Percentiles rank a stretch among this genome's conserved stretches.
These are phyloP conservation scores for Pseudomyrmex concolor DNA, from an alignment of 1,140 invertebrate species.

Conservation along the genomic window DNA sequence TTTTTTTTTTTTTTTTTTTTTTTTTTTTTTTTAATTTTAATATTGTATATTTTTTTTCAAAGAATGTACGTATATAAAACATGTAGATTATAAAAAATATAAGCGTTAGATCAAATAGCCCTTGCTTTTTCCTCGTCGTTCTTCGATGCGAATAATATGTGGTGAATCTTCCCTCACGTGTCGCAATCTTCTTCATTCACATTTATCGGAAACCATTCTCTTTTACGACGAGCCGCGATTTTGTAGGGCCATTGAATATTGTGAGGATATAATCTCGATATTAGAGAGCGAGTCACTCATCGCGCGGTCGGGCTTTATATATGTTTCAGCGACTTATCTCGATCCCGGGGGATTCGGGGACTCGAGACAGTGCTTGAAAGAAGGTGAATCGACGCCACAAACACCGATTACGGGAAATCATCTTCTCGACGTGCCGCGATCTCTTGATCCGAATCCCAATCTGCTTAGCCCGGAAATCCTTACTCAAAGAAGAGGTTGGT, in stretches of 20 bases:
- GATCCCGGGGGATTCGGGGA: slow-evolving; percentile 85
- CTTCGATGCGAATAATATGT: background rate
- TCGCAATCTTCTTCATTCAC: background rate
- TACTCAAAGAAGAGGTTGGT: slow-evolving; percentile 89
- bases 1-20: no score
- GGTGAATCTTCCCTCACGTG: background rate
- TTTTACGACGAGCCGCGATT: background rate
- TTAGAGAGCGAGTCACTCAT: slow-evolving; percentile 7
- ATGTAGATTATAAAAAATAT: background rate
- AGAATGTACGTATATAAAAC: background rate
- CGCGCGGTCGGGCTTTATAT: slow-evolving; percentile 12
- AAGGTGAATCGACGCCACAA: slow-evolving; percentile 86
- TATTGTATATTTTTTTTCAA: background rate
- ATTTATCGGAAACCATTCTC: background rate
- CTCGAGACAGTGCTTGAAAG: slow-evolving; percentile 88
- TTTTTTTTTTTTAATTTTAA: background rate
- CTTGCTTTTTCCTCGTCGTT: background rate
- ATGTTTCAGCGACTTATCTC: slow-evolving; percentile 83
- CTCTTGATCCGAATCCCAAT: slow-evolving; percentile 90
- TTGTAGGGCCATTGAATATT: background rate
- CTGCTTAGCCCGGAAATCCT: slow-evolving; percentile 92
- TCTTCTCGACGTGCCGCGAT: slow-evolving; percentile 89
- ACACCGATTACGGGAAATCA: slow-evolving; percentile 90
- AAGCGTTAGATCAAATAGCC: background rate
- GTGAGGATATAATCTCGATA: background rate